phyloP scores from a whole-genome alignment of 2,797 vertebrate species.

The Rachycentron canadum region DNA sequence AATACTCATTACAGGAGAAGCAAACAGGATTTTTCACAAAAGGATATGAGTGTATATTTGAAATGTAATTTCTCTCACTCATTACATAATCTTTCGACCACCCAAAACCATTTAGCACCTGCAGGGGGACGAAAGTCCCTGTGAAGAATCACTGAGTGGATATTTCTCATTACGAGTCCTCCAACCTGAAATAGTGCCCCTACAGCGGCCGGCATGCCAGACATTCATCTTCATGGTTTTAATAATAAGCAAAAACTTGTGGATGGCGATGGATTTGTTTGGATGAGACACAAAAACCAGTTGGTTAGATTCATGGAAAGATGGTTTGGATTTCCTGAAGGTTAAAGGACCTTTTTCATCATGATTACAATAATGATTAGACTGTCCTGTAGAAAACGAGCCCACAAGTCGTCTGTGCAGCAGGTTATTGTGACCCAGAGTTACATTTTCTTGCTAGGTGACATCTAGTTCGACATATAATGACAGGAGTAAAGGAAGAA shows the following conservation, averaged over 20 bases:
- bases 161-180: constrained; percentile 13
- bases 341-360: too few relatives aligned
- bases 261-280: not conserved
- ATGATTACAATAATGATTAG: too few relatives aligned
- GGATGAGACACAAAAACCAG: too few relatives aligned
- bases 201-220: not conserved
- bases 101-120: constrained; percentile 15
- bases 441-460: too few relatives aligned
- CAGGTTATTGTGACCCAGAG: too few relatives aligned
- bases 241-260: not conserved
- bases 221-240: not conserved
- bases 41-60: constrained; percentile 33
- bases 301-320: not conserved
- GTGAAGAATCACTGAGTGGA: constrained; percentile 9
- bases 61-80: constrained; percentile 52
- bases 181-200: not conserved
- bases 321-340: not conserved
- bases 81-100: constrained; percentile 47
- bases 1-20: constrained; percentile 36
- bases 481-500: too few relatives aligned
- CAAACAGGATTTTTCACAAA: constrained; percentile 9
- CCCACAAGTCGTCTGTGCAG: too few relatives aligned
- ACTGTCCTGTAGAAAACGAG: too few relatives aligned
- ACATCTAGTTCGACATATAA: too few relatives aligned
- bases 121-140: constrained; percentile 12